These are phyloP conservation scores for Hylaeus anthracinus DNA, from an alignment of 1,140 invertebrate species.

Conservation along the genomic window DNA sequence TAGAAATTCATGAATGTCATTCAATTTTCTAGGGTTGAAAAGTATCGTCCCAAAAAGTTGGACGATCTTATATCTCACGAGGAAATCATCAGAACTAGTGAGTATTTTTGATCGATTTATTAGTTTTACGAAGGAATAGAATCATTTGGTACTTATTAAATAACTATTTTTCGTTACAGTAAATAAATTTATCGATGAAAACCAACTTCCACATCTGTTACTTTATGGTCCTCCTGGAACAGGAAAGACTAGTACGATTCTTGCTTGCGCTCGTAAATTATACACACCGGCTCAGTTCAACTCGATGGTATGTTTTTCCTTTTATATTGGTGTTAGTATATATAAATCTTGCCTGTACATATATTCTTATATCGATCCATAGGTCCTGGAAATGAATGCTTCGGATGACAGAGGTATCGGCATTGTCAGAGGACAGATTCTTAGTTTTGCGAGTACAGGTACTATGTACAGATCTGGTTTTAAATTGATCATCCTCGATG, in stretches of 20 bases:
- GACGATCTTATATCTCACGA: constrained; percentile 98
- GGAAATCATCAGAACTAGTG: constrained; percentile 98
- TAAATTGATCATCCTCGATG: constrained; percentile 99
- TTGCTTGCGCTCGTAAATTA: constrained; percentile 96
- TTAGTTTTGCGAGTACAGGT: constrained; percentile 99
- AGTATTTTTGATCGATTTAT: constrained; percentile 72
- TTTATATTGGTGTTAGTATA: constrained; percentile 19
- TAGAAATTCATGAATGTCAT: constrained; percentile 17
- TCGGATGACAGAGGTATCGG: constrained; percentile 99
- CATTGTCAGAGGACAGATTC: constrained; percentile 96
- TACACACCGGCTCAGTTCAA: constrained; percentile 93
- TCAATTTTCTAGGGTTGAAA: constrained; percentile 93
- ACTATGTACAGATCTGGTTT: constrained; percentile 97
- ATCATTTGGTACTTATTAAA: background rate
- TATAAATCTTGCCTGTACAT: background rate
- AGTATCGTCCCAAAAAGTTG: constrained; percentile 95
- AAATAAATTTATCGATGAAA: constrained; percentile 94
- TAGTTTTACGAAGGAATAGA: background rate
- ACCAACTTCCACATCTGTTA: constrained; percentile 96
- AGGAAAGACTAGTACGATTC: constrained; percentile 98
- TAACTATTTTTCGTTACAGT: constrained; percentile 85
- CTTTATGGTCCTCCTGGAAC: constrained; percentile 99
- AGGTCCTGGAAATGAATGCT: constrained; percentile 97
- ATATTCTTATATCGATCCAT: background rate
- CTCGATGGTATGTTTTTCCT: constrained; percentile 87